Evolutionary conservation across 2,888 invertebrate genomes (phyloP), one percentile per base, ranked within the genome.

Genomic region (Poecilobothrus nobilitatus): DNA sequence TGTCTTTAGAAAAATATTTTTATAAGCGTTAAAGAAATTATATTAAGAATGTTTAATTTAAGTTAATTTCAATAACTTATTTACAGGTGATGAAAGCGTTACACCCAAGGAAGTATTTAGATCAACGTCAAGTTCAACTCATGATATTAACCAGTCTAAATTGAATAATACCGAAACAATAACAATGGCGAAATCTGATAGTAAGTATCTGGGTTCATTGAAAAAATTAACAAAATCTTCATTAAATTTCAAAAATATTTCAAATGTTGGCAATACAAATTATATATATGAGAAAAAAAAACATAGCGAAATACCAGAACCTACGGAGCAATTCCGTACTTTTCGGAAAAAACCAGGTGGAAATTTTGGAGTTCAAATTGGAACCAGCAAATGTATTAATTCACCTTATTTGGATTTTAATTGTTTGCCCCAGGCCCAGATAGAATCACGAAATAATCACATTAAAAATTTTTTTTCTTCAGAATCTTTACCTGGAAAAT

Each of bases 321-420:
- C 91, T 41, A 91, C 92, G 1, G 89, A 90, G 66, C 90, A 91
- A 77, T 91, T 89, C 81, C 85, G 91, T 73, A 91, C 90, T 76
- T 90, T 90, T 77, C 83, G 90, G 74, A 87, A 89, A 76, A 88
- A 86, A 70, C 84, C 86, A 44, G 85, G 87, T 18, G 85, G 87
- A 63, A 79, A 80, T 72, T 83, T 75, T 75, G 83, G 75, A 73
- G 78, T 76, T 72, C 82, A 79, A 76, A 82, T 82, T 20, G 81
- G 81, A 7, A 78, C 79, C 68, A 64, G 63, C 7, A 15, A 15
- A 15, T 53, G 12, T 12, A 53, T 53, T 6, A 65, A 65, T 5
- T 37, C 75, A 71, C 65, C 73, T 69, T 61, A 72, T 68, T 69
- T 69, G 5, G 70, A 71, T 66, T 71, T 71, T 33, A 67, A 71